phyloP scores from a whole-genome alignment of 1,140 invertebrate species.

The Sitodiplosis mosellana region DNA sequence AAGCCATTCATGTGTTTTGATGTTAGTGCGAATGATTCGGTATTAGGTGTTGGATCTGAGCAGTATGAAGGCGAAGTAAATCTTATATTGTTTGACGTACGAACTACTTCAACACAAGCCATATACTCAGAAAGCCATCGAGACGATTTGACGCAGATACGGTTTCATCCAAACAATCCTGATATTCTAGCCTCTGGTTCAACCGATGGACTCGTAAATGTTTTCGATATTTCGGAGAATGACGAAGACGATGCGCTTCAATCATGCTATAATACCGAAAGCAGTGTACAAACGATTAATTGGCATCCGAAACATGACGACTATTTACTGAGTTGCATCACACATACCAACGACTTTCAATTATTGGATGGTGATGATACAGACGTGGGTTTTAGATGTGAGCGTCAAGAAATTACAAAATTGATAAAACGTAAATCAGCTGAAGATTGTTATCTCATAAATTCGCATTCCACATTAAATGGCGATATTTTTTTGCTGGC shows the following conservation, averaged over 20 bases:
- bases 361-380: constrained; percentile 45
- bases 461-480: constrained; percentile 26
- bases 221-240: constrained; percentile 57
- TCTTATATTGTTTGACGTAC: constrained; percentile 67
- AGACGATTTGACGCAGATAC: constrained; percentile 64
- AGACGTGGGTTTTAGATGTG: constrained; percentile 29
- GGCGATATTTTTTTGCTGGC: constrained; percentile 34
- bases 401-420: constrained; percentile 32
- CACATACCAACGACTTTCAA: constrained; percentile 51
- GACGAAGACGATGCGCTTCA: constrained; percentile 65
- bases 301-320: constrained; percentile 29
- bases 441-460: constrained; percentile 46
- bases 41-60: constrained; percentile 61
- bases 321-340: constrained; percentile 36
- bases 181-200: constrained; percentile 55
- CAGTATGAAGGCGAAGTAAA: constrained; percentile 48
- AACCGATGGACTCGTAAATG: constrained; percentile 70
- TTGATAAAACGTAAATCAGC: constrained; percentile 31
- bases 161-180: constrained; percentile 54
- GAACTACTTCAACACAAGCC: constrained; percentile 46
- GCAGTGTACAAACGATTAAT: constrained; percentile 46
- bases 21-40: constrained; percentile 45
- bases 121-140: constrained; percentile 70
- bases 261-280: constrained; percentile 66
- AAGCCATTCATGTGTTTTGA: constrained; percentile 55